These are phyloP conservation scores for Plotosus lineatus DNA, from an alignment of 2,113 vertebrate genomes.

Conservation along the genomic window DNA sequence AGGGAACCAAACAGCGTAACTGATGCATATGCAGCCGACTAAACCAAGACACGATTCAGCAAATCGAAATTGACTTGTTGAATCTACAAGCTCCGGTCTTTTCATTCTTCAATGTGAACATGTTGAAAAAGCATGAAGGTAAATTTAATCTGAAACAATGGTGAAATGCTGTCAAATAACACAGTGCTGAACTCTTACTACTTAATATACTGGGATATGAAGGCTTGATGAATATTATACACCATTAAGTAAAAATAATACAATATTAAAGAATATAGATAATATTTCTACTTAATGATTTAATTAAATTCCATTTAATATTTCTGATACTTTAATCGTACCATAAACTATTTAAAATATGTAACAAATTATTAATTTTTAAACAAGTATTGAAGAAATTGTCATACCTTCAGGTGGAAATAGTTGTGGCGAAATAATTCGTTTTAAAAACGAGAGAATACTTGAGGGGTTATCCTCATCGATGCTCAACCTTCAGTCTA, in stretches of 20 bases:
- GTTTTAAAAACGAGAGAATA: not conserved
- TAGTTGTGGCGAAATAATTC: not conserved
- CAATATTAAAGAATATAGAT: too few relatives aligned
- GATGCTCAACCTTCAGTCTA: not conserved
- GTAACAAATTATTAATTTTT: too few relatives aligned
- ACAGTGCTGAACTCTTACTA: not conserved
- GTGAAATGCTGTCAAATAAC: not conserved
- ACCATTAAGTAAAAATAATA: not conserved
- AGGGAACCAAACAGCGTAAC: constrained; percentile 69
- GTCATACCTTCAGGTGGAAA: constrained; percentile 29
- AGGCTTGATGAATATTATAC: not conserved
- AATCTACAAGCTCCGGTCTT: constrained; percentile 57
- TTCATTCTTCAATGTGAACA: constrained; percentile 57
- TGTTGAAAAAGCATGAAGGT: not conserved
- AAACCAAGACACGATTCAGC: constrained; percentile 67
- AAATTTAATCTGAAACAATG: not conserved
- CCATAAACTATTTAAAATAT: too few relatives aligned
- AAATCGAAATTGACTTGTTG: constrained; percentile 67
- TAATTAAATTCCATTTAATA: not conserved
- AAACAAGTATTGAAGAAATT: not conserved
- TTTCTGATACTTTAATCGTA: not conserved
- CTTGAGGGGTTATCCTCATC: not conserved
- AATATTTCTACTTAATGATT: too few relatives aligned
- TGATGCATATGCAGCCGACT: constrained; percentile 67
- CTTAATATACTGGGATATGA: too few relatives aligned